Evolutionary conservation across 2,888 invertebrate species (phyloP), one percentile per base, ranked within the genome.

Genomic region (Drosophila subquinaria): DNA sequence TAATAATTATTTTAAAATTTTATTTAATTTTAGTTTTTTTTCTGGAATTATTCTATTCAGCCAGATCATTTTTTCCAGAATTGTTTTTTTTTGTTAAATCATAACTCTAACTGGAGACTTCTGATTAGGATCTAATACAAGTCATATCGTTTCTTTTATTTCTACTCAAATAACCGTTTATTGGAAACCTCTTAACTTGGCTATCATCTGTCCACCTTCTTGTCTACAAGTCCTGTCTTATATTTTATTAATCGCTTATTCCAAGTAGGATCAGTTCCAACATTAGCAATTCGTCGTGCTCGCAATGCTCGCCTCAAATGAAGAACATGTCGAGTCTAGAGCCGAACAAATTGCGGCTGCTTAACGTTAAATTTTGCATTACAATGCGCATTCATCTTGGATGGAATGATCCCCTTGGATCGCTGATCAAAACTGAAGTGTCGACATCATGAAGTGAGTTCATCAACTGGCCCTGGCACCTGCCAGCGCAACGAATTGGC

Each of bases 401-500:
- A 79, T 72, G 79, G 83, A 90, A 81, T 64, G 65, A 62, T 66
- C 48, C 51, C 42, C 45, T 47, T 36, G 36, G 47, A 62, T n/a
- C 35, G 9, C 42, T 33, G 36, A 36, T 52, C 45, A 17, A 40
- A 20, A 38, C 27, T 38, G 57, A 76, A 53, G 70, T 86, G 72
- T 62, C 63, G 71, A 61, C 68, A 52, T 60, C 48, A 27, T 17
- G 50, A 53, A 60, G 55, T 52, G 63, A 48, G 68, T 48, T 57
- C 63, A 72, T 71, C 85, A 74, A 61, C 51, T 52, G 63, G 42
- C 36, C 30, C 30, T 30, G 30, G 73, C 86, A 87, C 86, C 86
- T 87, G 86, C 77, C 66, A 57, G 85, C 90, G 86, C 70, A 81
- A 30, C 86, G 77, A 87, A 87, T 87, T 68, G 30, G n/a, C 51